Evolutionary conservation across 2,113 vertebrate genomes (phyloP).

Genomic region (Coturnix japonica): DNA sequence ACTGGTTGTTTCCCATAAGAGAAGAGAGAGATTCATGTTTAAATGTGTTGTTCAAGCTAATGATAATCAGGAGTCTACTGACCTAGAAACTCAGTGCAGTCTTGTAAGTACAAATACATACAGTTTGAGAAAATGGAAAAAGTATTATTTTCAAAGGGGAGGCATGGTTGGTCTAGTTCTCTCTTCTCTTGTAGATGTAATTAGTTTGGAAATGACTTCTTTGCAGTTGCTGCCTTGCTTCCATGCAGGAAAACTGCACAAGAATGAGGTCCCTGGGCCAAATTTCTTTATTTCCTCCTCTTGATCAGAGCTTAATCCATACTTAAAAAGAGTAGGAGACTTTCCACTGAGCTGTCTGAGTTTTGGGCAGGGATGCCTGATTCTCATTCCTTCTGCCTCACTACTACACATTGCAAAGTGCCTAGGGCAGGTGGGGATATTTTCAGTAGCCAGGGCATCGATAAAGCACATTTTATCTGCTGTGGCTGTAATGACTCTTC

Average conservation of each 20-base stretch:
- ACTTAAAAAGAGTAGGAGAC: not conserved
- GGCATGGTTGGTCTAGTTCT: not conserved
- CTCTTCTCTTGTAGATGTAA: not conserved
- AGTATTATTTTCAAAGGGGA: not conserved
- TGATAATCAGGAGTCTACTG: not conserved
- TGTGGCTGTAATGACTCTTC: not conserved
- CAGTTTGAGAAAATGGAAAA: not conserved
- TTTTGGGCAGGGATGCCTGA: not conserved
- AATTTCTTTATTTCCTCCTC: not conserved
- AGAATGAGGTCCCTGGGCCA: not conserved
- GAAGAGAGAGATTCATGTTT: not conserved
- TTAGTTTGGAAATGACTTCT: conserved; percentile 6
- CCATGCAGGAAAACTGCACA: not conserved
- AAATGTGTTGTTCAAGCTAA: not conserved
- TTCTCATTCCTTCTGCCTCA: not conserved
- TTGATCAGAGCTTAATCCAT: not conserved
- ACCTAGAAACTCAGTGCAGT: conserved; percentile 10
- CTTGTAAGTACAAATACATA: not conserved
- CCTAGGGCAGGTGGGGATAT: not conserved
- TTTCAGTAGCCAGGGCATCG: not conserved
- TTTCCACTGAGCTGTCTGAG: not conserved
- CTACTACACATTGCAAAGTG: not conserved
- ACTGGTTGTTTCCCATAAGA: not conserved
- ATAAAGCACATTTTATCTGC: conserved; percentile 7
- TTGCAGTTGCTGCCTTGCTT: not conserved